phyloP scores from a whole-genome alignment of 2,888 invertebrate species.

The Agrotis exclamationis region DNA sequence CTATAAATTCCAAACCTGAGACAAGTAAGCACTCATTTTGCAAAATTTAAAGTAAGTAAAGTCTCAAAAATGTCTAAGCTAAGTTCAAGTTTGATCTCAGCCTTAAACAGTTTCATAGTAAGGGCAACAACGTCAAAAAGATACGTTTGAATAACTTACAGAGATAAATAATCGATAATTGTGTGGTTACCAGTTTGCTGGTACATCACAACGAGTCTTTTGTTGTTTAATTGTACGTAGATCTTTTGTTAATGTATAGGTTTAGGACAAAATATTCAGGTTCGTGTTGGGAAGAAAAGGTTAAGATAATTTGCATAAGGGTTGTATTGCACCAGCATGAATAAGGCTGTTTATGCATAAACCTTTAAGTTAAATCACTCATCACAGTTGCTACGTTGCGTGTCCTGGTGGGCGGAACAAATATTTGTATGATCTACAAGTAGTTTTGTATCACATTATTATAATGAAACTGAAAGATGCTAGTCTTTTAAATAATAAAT shows the following conservation, averaged over 20 bases:
- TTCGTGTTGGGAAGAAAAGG: background rate
- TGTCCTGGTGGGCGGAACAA: too few relatives aligned
- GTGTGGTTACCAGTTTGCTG: slow-evolving; percentile 59
- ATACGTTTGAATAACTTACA: slow-evolving; percentile 66
- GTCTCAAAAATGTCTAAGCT: too few relatives aligned
- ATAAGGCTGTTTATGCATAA: background rate
- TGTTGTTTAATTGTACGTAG: slow-evolving; percentile 61
- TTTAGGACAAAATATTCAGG: slow-evolving; percentile 41
- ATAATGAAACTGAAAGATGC: too few relatives aligned
- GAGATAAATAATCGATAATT: slow-evolving; percentile 70
- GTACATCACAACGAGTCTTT: slow-evolving; percentile 63
- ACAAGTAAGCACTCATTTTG: too few relatives aligned
- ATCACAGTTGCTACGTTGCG: too few relatives aligned
- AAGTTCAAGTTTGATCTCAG: too few relatives aligned
- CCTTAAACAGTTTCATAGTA: slow-evolving; percentile 44
- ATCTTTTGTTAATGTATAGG: slow-evolving; percentile 53
- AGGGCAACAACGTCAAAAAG: slow-evolving; percentile 41
- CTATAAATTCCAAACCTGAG: too few relatives aligned
- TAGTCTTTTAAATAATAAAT: too few relatives aligned
- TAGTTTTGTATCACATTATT: too few relatives aligned
- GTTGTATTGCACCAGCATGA: background rate
- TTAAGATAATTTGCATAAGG: background rate
- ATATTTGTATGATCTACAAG: too few relatives aligned
- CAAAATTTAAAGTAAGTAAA: too few relatives aligned
- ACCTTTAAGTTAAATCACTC: background rate